Evolutionary conservation across 1,140 invertebrate genomes (phyloP).

Genomic region (Capitella teleta): DNA sequence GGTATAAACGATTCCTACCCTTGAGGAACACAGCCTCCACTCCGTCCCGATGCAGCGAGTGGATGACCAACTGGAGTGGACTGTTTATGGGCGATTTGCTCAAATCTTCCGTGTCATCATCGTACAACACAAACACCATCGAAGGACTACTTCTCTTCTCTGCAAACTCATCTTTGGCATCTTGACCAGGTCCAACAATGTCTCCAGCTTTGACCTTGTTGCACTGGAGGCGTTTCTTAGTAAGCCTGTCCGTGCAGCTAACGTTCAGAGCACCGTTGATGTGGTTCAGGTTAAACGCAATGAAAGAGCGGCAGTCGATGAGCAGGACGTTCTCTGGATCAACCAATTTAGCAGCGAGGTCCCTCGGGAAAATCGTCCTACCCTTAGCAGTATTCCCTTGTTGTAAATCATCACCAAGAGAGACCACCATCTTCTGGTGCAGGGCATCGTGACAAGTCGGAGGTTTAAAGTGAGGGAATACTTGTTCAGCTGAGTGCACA

Average conservation of each 20-base stretch:
- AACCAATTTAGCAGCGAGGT: too few species aligned
- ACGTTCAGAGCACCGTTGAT: constrained; percentile 62
- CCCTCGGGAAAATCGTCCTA: too few species aligned
- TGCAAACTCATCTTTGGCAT: constrained; percentile 54
- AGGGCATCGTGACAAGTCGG: too few species aligned
- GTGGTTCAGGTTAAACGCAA: constrained; percentile 60
- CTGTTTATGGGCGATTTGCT: not conserved
- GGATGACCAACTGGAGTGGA: not conserved
- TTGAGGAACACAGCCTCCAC: not conserved
- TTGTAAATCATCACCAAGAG: too few species aligned
- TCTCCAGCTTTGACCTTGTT: constrained; percentile 58
- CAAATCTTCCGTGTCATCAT: constrained; percentile 43
- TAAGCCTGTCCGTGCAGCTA: constrained; percentile 63
- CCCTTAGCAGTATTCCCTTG: too few species aligned
- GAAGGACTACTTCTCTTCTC: too few species aligned
- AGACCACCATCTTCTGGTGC: too few species aligned
- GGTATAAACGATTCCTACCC: not conserved
- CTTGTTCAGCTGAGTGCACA: too few species aligned
- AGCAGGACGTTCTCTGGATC: too few species aligned
- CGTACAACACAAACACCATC: constrained; percentile 60
- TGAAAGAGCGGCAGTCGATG: constrained; percentile 61
- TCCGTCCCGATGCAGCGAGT: not conserved
- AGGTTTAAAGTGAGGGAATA: too few species aligned
- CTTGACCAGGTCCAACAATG: constrained; percentile 48
- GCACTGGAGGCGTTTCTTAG: constrained; percentile 54